Percentiles rank a stretch among this genome's conserved stretches.
Conservation (phyloP, 2,797 vertebrate species). For the Syngnathus acus region DNA sequence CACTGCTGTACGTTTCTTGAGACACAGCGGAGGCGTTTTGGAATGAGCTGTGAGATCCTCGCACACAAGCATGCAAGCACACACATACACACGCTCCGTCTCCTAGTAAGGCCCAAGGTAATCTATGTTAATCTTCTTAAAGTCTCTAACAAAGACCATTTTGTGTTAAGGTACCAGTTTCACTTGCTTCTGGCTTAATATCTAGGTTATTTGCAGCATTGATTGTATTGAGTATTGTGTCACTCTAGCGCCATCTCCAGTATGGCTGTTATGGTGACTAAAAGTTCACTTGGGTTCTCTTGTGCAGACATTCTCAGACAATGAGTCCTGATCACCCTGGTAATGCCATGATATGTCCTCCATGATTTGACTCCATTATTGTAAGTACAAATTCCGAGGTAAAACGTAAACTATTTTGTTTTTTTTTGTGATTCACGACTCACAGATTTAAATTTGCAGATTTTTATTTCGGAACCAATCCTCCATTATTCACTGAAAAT, state of each 20-base stretch:
- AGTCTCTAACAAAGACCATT: constrained; percentile 60
- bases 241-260: background rate
- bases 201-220: constrained; percentile 38
- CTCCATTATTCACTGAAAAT: too few relatives aligned
- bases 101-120: constrained; percentile 42
- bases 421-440: too few relatives aligned
- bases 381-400: too few relatives aligned
- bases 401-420: too few relatives aligned
- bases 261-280: background rate
- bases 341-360: background rate
- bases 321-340: constrained; percentile 1
- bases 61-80: constrained; percentile 7
- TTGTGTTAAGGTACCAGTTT: constrained; percentile 58
- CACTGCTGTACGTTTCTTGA: constrained; percentile 36
- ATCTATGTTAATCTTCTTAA: constrained; percentile 65
- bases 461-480: too few relatives aligned
- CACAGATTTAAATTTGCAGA: too few relatives aligned
- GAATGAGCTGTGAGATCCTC: constrained; percentile 26
- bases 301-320: background rate
- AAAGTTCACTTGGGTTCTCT: background rate
- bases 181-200: constrained; percentile 55
- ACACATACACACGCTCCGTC: constrained; percentile 32
- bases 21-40: constrained; percentile 30
- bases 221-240: constrained; percentile 13
- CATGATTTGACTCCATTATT: too few relatives aligned